phyloP scores from a whole-genome alignment of 2,888 invertebrate species.

The Troilus luridus region DNA sequence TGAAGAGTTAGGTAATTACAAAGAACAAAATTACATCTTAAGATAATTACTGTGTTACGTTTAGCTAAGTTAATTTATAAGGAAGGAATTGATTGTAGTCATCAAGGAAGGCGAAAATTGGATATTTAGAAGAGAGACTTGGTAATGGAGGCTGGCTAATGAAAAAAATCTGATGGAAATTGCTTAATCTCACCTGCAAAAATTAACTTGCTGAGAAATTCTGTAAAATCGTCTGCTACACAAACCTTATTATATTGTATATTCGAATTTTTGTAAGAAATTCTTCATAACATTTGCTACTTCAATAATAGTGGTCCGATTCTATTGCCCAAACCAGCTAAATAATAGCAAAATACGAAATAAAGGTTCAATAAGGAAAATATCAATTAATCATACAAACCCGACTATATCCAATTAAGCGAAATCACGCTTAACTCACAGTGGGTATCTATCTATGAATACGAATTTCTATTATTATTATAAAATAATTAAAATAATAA shows the following conservation, averaged over 20 bases:
- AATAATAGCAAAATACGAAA: no score
- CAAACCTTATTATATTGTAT: background rate
- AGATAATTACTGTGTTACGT: background rate
- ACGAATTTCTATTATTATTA: no score
- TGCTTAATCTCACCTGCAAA: background rate
- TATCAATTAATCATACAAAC: no score
- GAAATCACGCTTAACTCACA: no score
- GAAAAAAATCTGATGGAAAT: slow-evolving; percentile 28
- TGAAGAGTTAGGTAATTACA: background rate
- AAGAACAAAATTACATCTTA: background rate
- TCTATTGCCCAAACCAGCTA: no score
- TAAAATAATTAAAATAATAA: no score
- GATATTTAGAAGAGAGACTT: background rate
- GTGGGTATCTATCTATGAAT: no score
- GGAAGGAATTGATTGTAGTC: background rate
- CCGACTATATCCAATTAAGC: no score
- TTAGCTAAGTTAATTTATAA: slow-evolving; percentile 18
- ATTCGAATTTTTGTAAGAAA: background rate
- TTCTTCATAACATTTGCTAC: no score
- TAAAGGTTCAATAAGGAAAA: no score
- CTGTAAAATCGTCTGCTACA: background rate
- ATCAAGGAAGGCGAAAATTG: slow-evolving; percentile 22
- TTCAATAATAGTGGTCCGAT: no score
- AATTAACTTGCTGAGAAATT: background rate
- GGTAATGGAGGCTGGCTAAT: slow-evolving; percentile 11